Evolutionary conservation across 2,888 invertebrate species (phyloP).

Genomic region (Cheilosia soror): DNA sequence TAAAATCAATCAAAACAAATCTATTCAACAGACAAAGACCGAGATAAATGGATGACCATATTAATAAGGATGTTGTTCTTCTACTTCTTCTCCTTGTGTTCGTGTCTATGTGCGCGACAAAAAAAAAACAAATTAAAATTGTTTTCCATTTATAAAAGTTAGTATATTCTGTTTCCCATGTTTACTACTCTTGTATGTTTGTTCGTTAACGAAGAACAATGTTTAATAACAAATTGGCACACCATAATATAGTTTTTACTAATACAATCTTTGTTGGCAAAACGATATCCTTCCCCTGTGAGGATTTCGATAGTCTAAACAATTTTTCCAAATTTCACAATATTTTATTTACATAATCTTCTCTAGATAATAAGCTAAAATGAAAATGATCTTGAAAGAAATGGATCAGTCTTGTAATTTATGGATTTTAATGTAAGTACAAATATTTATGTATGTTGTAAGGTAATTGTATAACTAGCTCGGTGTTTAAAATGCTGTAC

Average conservation of each 20-base stretch:
- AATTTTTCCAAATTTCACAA: slow-evolving; percentile 31
- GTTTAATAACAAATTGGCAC: slow-evolving; percentile 44
- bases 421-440: slow-evolving; percentile 7
- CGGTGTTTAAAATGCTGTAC: neutral
- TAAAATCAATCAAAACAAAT: slow-evolving; percentile 42
- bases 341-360: slow-evolving; percentile 1
- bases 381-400: neutral
- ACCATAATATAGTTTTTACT: slow-evolving; percentile 9
- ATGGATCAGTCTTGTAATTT: slow-evolving; percentile 8
- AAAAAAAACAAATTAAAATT: slow-evolving; percentile 62
- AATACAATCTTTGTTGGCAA: slow-evolving; percentile 48
- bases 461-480: neutral
- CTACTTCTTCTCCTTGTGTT: slow-evolving; percentile 70
- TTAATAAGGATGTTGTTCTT: slow-evolving; percentile 69
- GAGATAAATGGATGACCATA: slow-evolving; percentile 82
- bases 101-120: slow-evolving; percentile 66
- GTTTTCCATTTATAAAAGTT: slow-evolving; percentile 72
- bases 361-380: neutral
- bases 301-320: slow-evolving; percentile 64
- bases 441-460: slow-evolving; percentile 12
- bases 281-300: slow-evolving; percentile 53
- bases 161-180: slow-evolving; percentile 65
- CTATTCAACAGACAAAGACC: slow-evolving; percentile 82
- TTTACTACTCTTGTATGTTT: slow-evolving; percentile 33
- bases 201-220: slow-evolving; percentile 5